Evolutionary conservation across 2,113 vertebrate genomes (phyloP), one percentile per base, ranked within the genome.

Genomic region (Tetrao urogallus): DNA sequence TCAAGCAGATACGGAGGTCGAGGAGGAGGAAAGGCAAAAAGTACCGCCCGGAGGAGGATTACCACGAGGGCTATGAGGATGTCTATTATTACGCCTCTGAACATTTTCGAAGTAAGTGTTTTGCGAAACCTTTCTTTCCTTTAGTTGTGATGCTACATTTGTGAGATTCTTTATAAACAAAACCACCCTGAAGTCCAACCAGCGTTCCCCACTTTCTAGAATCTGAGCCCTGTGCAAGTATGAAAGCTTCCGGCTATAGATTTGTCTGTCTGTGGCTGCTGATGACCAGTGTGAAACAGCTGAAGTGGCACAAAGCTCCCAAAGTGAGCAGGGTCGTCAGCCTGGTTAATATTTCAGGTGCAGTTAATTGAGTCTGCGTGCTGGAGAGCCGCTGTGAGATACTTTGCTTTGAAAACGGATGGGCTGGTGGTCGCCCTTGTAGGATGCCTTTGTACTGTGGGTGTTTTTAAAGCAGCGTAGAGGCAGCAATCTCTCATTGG

Each of bases 51-150:
- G 99, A 99, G 96, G 99, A 99, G 97, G 99, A 99, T 97, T 99
- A 99, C 98, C 99, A 99, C 30, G 99, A 99, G 97, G 99, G 99
- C 70, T 99, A 99, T 12, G 99, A 99, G 97, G 99, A 99, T 93
- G 99, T 99, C 93, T 99, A 99, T 97, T 99, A 99, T 97, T 99
- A 99, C 60, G 98, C 98, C 88, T 99, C 99, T 10, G 98, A 99
- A 95, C 98, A 99, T 98, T 98, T 98, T 97, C 97, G 97, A 97
- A 98, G 99, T 99, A 97, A 99, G 99, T 98, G 3, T 90, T 86
- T 85, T 77, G 43, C 76, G 50, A 88, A 89, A 84, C 81, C 83
- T 94, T 40, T 17, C 93, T 96, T 94, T 86, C 66, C 18, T 52
- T 86, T 52, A 73, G 45, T 89, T 54, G 48, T 57, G 87, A 85